Evolutionary conservation across 2,888 invertebrate species (phyloP).

Genomic region (Anthrax anthrax): DNA sequence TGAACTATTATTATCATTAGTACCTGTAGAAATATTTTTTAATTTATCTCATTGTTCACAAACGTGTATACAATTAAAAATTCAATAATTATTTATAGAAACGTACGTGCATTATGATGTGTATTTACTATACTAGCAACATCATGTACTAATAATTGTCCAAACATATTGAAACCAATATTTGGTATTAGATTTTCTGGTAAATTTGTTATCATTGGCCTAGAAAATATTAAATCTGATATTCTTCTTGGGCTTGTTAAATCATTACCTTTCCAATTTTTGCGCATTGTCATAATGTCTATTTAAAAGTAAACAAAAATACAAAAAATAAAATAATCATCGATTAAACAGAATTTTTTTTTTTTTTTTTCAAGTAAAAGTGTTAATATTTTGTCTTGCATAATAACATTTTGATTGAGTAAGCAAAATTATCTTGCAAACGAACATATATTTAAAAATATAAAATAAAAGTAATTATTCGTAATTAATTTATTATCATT

Average conservation of each 20-base stretch:
- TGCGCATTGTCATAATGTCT: conserved; percentile 6
- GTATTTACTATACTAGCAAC: not conserved
- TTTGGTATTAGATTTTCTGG: not conserved
- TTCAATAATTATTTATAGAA: too few species aligned
- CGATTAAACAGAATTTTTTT: not conserved
- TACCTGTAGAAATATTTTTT: not conserved
- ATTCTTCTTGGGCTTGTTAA: conserved; percentile 3
- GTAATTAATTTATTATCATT: too few species aligned
- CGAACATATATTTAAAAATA: too few species aligned
- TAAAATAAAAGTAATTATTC: too few species aligned
- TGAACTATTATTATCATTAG: not conserved
- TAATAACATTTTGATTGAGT: too few species aligned
- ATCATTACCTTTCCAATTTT: not conserved
- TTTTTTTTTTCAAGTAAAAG: too few species aligned
- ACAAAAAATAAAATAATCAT: not conserved
- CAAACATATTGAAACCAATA: conserved; percentile 5
- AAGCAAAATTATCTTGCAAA: too few species aligned
- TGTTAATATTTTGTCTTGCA: too few species aligned
- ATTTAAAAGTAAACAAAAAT: conserved; percentile 8
- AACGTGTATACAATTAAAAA: too few species aligned
- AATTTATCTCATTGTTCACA: too few species aligned
- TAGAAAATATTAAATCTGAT: not conserved
- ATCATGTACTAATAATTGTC: conserved; percentile 8
- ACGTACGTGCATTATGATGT: not conserved
- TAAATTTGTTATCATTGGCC: not conserved